Percentiles rank a stretch among this genome's conserved stretches.
Evolutionary conservation across 2,113 vertebrate genomes (phyloP).

Genomic region (Bos indicus): DNA sequence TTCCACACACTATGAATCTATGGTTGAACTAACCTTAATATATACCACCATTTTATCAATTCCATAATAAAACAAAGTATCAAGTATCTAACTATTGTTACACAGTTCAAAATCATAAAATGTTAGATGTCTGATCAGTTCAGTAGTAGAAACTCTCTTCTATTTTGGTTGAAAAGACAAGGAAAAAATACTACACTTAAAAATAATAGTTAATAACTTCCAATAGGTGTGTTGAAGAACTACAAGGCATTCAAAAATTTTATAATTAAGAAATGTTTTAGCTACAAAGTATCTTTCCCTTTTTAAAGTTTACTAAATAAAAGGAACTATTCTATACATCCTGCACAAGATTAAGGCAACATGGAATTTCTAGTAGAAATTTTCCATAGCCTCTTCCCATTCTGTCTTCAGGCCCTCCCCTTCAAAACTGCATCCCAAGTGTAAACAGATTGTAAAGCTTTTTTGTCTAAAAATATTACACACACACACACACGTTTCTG

Average conservation of each 20-base stretch:
- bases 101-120: constrained; percentile 93
- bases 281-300: constrained; percentile 83
- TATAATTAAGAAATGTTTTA: constrained; percentile 80
- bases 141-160: constrained; percentile 83
- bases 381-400: constrained; percentile 82
- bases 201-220: constrained; percentile 87
- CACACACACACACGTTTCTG: constrained; percentile 80
- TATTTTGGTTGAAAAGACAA: constrained; percentile 22
- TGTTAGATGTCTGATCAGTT: constrained; percentile 88
- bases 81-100: constrained; percentile 96
- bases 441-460: constrained; percentile 87
- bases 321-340: constrained; percentile 84
- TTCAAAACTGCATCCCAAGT: constrained; percentile 73
- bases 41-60: constrained; percentile 88
- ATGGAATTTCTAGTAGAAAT: neutral
- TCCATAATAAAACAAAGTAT: constrained; percentile 91
- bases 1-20: constrained; percentile 97
- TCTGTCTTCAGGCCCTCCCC: constrained; percentile 75
- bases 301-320: constrained; percentile 86
- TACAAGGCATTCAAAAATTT: constrained; percentile 82
- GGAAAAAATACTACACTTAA: constrained; percentile 80
- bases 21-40: constrained; percentile 93
- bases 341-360: constrained; percentile 91
- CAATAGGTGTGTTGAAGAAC: constrained; percentile 81
- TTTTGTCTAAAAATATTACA: constrained; percentile 81